Percentiles rank a stretch among this genome's conserved stretches.
These are phyloP conservation scores for Piscicola geometra DNA, from an alignment of 2,888 invertebrate genomes.

Conservation along the genomic window DNA sequence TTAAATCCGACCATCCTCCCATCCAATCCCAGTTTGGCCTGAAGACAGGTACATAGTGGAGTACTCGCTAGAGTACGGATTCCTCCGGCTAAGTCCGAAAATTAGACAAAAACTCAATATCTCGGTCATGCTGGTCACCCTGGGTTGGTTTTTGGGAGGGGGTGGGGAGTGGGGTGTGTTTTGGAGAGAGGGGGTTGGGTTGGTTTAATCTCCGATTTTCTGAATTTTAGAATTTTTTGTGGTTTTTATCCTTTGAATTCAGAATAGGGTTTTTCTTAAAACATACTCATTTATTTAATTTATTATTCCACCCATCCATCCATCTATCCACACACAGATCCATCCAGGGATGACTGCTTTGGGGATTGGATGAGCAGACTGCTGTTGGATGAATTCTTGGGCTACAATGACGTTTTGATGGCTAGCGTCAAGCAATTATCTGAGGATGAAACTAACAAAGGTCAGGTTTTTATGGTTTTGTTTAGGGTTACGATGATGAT, in stretches of 20 bases:
- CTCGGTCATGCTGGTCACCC: conserved; percentile 66
- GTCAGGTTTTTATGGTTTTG: too few relatives aligned
- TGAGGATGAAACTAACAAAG: conserved; percentile 92
- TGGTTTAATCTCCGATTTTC: neutral
- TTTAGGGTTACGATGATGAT: neutral
- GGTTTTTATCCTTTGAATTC: neutral
- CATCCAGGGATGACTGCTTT: conserved; percentile 81
- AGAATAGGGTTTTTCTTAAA: conserved; percentile 58
- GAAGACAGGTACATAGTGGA: conserved; percentile 95
- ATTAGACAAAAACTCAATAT: conserved; percentile 82
- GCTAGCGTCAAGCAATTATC: conserved; percentile 90
- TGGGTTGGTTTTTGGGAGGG: conserved; percentile 51
- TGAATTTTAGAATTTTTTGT: neutral
- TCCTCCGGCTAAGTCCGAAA: conserved; percentile 79
- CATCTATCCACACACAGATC: conserved; percentile 65
- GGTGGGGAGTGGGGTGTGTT: neutral
- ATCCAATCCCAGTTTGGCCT: conserved; percentile 60
- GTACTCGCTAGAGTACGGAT: conserved; percentile 94
- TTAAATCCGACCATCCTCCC: neutral
- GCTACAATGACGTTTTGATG: conserved; percentile 95
- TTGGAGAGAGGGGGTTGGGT: too few relatives aligned
- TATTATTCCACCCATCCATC: neutral
- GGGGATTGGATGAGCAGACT: conserved; percentile 85
- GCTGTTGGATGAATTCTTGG: conserved; percentile 84
- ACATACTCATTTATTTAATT: too few relatives aligned